Base-by-base conservation (phyloP, 2,888 invertebrate species). In the Sialis fuliginosa region DNA sequence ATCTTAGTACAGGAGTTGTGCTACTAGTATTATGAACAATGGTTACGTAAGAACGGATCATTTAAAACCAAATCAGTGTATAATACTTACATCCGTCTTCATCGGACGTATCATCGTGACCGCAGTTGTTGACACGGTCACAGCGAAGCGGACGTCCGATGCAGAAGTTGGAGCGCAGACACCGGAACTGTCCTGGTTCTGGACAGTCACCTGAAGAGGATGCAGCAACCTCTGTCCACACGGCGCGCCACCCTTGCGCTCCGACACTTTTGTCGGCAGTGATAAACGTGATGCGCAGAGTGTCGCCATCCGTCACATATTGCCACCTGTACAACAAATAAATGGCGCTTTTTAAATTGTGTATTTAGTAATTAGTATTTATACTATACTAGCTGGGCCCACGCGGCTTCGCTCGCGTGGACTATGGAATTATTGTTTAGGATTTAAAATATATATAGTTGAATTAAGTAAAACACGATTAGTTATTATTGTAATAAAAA, bases 251-350 rank as follows among this genome's bases (percentile, higher is more conserved):
- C 50, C 95, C 96, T 64, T 82, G 80, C 58, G 89, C 89, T 53
- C 95, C 95, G 51, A 91, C 87, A 41, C 93, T 89, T 71, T 90
- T 90, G 65, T 91, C 90, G 50, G 93, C 90, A 61, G 90, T 87
- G 63, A 92, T 85, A 68, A 95, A 88, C 86, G 84, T 85, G 58
- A 93, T 75, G 64, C 89, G 78, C 67, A 91, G 81, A 53, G 84
- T 79, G 70, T 88, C 88, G 54, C 83, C 81, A 47, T 84, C 81
- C 54, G 93, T 92, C 57, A 89, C 71, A 62, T 84, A 86, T 67
- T 86, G 82, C 81, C 86, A 85, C 59, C 22, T 22, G 22, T 22
- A 22, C 4, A 22, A 22, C 4, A 22, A 22, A 22, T 22, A 22
- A 22, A 22, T 22, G 22, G n/a, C n/a, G n/a, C n/a, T n/a, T n/a